A percentile compares a stretch with the other conserved stretches of the same genome.
phyloP scores from a whole-genome alignment of 2,888 invertebrate genomes.

The Drosophila algonquin region DNA sequence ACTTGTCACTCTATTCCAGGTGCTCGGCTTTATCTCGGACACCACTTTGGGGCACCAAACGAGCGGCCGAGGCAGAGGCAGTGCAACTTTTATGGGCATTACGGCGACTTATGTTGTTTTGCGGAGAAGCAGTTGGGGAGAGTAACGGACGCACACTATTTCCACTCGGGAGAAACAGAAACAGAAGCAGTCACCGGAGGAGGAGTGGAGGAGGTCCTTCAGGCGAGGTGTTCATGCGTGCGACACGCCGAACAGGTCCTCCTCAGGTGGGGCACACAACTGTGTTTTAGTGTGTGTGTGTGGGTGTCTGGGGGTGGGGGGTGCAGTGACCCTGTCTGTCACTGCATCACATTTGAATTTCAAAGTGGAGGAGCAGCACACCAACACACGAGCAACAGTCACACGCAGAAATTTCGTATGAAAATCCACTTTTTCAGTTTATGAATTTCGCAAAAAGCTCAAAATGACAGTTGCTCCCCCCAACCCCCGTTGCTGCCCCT shows the following conservation, averaged over 20 bases:
- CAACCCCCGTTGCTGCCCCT: constrained; percentile 21
- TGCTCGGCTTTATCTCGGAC: constrained; percentile 75
- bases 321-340: constrained; percentile 51
- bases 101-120: constrained; percentile 77
- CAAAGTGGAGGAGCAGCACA: constrained; percentile 53
- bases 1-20: constrained; percentile 79
- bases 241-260: constrained; percentile 67
- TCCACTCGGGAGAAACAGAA: constrained; percentile 5
- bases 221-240: constrained; percentile 74
- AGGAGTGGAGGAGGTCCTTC: constrained; percentile 29
- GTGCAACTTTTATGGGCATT: constrained; percentile 78
- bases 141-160: constrained; percentile 36
- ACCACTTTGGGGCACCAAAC: constrained; percentile 59
- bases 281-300: neutral
- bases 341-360: constrained; percentile 75
- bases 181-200: neutral
- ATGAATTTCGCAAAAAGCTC: constrained; percentile 78
- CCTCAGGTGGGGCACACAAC: constrained; percentile 13
- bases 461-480: constrained; percentile 66
- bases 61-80: neutral
- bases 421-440: constrained; percentile 79
- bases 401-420: constrained; percentile 71
- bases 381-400: constrained; percentile 41
- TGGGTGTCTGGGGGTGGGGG: neutral
- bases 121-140: constrained; percentile 53